Evolutionary conservation across 2,797 vertebrate species (phyloP).

Genomic region (Mionectes olivaceus): DNA sequence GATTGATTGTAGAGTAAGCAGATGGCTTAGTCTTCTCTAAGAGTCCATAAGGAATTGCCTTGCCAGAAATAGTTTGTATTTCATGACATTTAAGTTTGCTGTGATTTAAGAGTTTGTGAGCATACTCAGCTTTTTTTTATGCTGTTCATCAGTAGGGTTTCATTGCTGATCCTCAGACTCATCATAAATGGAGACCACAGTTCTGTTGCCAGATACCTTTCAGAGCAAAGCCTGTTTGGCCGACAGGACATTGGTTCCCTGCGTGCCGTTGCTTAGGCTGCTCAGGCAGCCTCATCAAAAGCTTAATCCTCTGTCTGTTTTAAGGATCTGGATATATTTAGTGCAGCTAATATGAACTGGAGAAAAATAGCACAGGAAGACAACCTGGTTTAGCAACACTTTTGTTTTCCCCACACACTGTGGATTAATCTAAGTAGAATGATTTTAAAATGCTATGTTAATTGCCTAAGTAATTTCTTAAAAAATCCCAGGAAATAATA

Average conservation of each 20-base stretch:
- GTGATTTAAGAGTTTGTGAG: not conserved
- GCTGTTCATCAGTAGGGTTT: not conserved
- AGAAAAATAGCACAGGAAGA: not conserved
- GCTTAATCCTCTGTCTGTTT: not conserved
- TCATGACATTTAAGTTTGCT: not conserved
- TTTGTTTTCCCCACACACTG: not conserved
- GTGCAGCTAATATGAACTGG: not conserved
- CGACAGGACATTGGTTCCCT: rapidly evolving
- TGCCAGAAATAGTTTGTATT: not conserved
- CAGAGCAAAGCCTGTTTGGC: not conserved
- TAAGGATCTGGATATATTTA: not conserved
- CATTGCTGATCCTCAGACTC: not conserved
- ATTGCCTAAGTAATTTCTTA: not conserved
- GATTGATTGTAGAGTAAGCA: slow-evolving; percentile 1
- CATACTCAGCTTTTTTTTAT: not conserved
- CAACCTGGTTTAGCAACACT: not conserved
- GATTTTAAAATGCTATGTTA: not conserved
- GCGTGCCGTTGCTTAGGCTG: not conserved
- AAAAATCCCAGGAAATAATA: not conserved
- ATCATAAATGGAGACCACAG: not conserved
- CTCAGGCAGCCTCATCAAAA: not conserved
- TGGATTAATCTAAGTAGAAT: not conserved
- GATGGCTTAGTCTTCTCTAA: not conserved
- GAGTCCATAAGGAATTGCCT: not conserved
- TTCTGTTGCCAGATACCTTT: not conserved